Base-by-base conservation (phyloP, 2,888 invertebrate genomes). In the Tinea pellionella region DNA sequence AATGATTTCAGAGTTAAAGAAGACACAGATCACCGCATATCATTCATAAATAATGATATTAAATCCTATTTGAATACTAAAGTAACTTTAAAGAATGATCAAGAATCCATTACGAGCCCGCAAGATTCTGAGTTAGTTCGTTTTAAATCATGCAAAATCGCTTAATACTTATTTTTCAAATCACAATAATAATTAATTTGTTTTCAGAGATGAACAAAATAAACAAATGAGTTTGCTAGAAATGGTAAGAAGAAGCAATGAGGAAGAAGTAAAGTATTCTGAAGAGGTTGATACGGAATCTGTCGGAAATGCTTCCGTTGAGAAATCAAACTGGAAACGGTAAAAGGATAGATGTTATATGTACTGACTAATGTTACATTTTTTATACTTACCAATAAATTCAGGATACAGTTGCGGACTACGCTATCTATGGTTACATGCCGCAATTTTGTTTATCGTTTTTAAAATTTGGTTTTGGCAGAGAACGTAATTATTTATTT, bases 21-120 rank as follows among this genome's bases (percentile, higher is more conserved):
- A 59, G 73, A 76, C 43, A 69, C 72, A 9, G 62, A 68, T 0
- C 65, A 65, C 12, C 78, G 78, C 12, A 80, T 86, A 47, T 84
- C 86, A 0, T 86, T 85, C 64, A 77, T 85, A 77, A 69, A 70
- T 62, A 74, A 76, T 53, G 76, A 16, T 19, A 24, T 16, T 24
- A 2, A 37, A 37, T 37, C 37, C 9, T 24, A 24, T 24, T 37
- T 37, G 9, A n/a, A 6, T 37, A 37, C 2, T 24, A 24, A 24
- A 24, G 3, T 24, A 3, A 37, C 37, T 12, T 6, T n/a, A 9
- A 37, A 37, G 9, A 37, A 37, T 37, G 37, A 37, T 6, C 37
- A 37, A 2, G 37, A 9, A 37, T 37, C 6, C 9, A n/a, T 37
- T 37, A 24, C 3, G 6, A 24, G 24, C 24, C 24, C 6, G 3